These are phyloP conservation scores for Nyctibius bracteatus DNA, from an alignment of 2,113 vertebrate species.

Conservation along the genomic window DNA sequence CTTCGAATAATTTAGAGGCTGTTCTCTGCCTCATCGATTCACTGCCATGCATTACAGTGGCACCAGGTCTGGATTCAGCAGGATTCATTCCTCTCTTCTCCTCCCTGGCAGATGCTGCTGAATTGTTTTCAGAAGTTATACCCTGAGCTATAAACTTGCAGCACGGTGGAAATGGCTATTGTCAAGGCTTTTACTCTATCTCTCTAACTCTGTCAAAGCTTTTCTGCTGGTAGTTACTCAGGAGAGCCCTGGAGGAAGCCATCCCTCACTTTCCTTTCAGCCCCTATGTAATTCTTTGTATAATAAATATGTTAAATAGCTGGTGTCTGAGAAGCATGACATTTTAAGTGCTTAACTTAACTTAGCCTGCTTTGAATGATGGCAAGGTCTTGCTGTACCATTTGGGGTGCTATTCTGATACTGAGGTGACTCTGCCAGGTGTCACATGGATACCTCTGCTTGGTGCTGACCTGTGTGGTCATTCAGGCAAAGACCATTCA, in stretches of 20 bases:
- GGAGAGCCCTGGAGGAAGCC: background rate
- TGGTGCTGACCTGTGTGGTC: background rate
- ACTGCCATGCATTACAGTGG: background rate
- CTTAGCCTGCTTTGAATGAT: background rate
- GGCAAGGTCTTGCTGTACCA: background rate
- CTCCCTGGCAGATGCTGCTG: background rate
- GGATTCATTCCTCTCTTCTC: background rate
- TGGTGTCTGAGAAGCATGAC: background rate
- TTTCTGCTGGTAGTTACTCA: background rate
- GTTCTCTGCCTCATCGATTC: background rate
- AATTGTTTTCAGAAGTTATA: background rate
- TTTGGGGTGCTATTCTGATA: background rate
- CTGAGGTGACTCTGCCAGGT: background rate
- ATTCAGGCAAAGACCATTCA: background rate
- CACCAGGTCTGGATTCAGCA: background rate
- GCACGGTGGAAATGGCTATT: background rate
- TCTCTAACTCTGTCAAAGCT: background rate
- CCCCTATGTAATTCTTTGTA: background rate
- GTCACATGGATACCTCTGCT: background rate
- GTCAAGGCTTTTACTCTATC: background rate
- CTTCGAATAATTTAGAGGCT: background rate
- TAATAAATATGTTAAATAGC: background rate
- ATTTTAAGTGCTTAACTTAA: background rate
- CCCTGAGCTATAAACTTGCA: background rate
- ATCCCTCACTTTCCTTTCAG: constrained; percentile 14